Evolutionary conservation across 2,888 invertebrate species (phyloP).

Genomic region (Caenorhabditis plicata): DNA sequence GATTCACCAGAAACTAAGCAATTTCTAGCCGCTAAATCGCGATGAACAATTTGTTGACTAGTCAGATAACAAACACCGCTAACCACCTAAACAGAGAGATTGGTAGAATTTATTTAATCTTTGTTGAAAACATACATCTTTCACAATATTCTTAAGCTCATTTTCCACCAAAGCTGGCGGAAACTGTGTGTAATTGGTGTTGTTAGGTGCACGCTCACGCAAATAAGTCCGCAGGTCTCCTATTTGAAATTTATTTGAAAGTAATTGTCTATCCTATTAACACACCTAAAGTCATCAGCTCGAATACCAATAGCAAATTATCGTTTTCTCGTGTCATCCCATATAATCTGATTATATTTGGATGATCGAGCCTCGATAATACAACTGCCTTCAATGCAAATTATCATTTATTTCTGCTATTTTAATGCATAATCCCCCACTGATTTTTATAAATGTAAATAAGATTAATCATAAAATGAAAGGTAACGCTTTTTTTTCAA

Average conservation of each 20-base stretch:
- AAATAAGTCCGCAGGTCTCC: conserved; percentile 58
- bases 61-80: conserved; percentile 73
- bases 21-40: conserved; percentile 83
- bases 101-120: background rate
- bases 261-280: background rate
- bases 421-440: too few relatives aligned
- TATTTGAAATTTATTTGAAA: conserved; percentile 1
- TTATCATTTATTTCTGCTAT: background rate
- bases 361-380: conserved; percentile 79
- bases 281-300: conserved; percentile 90
- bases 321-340: conserved; percentile 36
- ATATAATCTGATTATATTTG: conserved; percentile 79
- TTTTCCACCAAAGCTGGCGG: conserved; percentile 75
- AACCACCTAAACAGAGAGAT: conserved; percentile 80
- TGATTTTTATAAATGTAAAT: too few relatives aligned
- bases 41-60: conserved; percentile 90
- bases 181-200: conserved; percentile 53
- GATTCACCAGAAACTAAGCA: conserved; percentile 75
- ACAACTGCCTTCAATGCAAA: background rate
- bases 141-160: conserved; percentile 50
- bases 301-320: conserved; percentile 88
- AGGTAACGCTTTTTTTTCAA: too few relatives aligned
- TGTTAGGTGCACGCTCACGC: conserved; percentile 40
- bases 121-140: conserved; percentile 75
- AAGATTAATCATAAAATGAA: too few relatives aligned